Evolutionary conservation across 2,113 vertebrate genomes (phyloP).

Genomic region (Tupaia tana): DNA sequence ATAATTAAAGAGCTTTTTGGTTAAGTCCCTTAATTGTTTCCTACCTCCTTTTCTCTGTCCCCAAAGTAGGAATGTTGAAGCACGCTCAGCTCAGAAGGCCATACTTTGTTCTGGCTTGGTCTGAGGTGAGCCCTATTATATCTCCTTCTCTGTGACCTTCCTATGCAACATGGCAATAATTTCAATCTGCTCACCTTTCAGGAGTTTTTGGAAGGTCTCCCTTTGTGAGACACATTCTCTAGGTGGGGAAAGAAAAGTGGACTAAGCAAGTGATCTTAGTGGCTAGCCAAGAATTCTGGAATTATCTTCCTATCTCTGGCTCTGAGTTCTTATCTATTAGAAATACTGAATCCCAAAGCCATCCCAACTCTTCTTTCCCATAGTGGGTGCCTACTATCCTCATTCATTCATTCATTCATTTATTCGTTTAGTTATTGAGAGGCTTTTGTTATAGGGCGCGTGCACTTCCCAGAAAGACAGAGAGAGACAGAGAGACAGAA

Average conservation of each 20-base stretch:
- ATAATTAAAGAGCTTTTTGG: background rate
- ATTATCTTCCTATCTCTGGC: background rate
- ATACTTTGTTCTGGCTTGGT: background rate
- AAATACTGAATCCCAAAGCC: background rate
- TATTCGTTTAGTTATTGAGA: no score
- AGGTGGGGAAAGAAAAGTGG: background rate
- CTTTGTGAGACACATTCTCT: background rate
- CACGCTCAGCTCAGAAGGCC: background rate
- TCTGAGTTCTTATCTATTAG: background rate
- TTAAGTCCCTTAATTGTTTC: background rate
- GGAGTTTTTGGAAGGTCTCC: background rate
- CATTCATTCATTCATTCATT: no score
- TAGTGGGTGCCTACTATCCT: background rate
- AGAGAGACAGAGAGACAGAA: no score
- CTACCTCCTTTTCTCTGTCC: background rate
- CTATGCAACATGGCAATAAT: background rate
- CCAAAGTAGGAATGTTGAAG: background rate
- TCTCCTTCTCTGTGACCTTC: background rate
- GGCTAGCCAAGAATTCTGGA: background rate
- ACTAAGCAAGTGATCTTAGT: background rate
- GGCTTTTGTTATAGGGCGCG: no score
- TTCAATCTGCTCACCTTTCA: background rate
- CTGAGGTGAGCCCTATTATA: background rate
- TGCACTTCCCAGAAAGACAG: no score
- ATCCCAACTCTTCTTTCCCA: background rate